Percentiles rank a stretch among this genome's conserved stretches.
Conservation (phyloP, 2,797 vertebrate genomes). For the Lemur catta region DNA sequence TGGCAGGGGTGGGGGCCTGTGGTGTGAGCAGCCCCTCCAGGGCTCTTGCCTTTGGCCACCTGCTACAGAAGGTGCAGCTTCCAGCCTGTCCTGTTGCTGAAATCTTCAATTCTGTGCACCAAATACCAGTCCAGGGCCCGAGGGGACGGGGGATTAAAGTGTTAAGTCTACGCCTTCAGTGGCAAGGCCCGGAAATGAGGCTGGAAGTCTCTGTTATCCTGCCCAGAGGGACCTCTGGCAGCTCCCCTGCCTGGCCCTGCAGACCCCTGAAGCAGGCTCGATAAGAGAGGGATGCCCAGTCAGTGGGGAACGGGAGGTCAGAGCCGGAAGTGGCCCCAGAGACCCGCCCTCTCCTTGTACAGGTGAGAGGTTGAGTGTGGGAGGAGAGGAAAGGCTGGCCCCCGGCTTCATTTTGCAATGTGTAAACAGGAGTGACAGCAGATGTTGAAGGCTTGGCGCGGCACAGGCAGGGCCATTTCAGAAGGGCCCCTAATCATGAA, state of each 20-base stretch:
- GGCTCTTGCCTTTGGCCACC: neutral
- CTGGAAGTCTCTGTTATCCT: neutral
- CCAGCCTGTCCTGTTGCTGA: neutral
- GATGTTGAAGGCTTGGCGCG: neutral
- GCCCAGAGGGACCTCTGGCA: neutral
- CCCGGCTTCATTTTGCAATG: accelerated
- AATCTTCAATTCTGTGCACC: neutral
- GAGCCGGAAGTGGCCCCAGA: neutral
- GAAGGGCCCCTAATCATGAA: neutral
- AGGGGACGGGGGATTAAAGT: neutral
- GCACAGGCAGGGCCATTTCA: neutral
- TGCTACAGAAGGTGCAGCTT: accelerated
- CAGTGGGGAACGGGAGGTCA: neutral
- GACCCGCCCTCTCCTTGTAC: accelerated
- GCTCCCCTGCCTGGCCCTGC: neutral
- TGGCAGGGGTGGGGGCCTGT: too few relatives aligned
- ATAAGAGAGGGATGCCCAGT: neutral
- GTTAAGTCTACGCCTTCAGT: neutral
- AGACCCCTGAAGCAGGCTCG: too few relatives aligned
- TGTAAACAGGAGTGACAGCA: neutral
- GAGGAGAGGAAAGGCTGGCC: neutral
- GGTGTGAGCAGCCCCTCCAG: neutral
- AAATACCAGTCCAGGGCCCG: too few relatives aligned
- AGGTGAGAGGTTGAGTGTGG: too few relatives aligned
- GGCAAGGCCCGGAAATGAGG: neutral